Evolutionary conservation across 2,888 invertebrate genomes (phyloP).

Genomic region (Aromia moschata): DNA sequence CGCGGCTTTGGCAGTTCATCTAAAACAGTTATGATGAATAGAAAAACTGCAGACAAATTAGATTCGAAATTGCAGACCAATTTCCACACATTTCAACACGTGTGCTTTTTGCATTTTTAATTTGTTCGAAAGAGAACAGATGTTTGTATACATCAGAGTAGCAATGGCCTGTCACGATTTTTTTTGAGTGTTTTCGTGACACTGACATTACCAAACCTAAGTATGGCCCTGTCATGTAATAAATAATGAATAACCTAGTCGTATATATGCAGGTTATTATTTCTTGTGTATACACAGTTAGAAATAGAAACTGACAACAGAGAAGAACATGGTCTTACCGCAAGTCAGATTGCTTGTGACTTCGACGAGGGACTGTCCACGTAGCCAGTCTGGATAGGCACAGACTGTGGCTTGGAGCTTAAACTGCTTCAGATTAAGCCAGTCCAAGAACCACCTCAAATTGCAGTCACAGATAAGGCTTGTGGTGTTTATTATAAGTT

Average conservation of each 20-base stretch:
- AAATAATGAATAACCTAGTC: too few species aligned
- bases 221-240: too few species aligned
- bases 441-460: slow-evolving; percentile 85
- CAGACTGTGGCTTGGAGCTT: slow-evolving; percentile 75
- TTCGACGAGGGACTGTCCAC: slow-evolving; percentile 74
- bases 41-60: slow-evolving; percentile 10
- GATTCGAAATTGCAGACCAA: too few species aligned
- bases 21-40: slow-evolving; percentile 32
- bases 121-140: too few species aligned
- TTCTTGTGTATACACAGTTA: too few species aligned
- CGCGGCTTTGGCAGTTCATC: slow-evolving; percentile 87
- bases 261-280: too few species aligned
- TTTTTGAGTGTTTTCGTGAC: too few species aligned
- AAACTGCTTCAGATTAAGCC: slow-evolving; percentile 72
- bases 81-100: too few species aligned
- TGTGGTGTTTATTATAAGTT: slow-evolving; percentile 74
- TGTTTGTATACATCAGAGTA: too few species aligned
- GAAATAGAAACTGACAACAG: slow-evolving; percentile 10
- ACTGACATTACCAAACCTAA: too few species aligned
- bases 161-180: too few species aligned
- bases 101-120: too few species aligned
- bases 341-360: slow-evolving; percentile 76
- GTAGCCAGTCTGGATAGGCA: slow-evolving; percentile 82
- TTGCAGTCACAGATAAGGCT: slow-evolving; percentile 90
- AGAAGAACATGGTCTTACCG: slow-evolving; percentile 60